Percentiles rank a stretch among this genome's conserved stretches.
Evolutionary conservation across 2,113 vertebrate genomes (phyloP).

Genomic region (Hymenochirus boettgeri): DNA sequence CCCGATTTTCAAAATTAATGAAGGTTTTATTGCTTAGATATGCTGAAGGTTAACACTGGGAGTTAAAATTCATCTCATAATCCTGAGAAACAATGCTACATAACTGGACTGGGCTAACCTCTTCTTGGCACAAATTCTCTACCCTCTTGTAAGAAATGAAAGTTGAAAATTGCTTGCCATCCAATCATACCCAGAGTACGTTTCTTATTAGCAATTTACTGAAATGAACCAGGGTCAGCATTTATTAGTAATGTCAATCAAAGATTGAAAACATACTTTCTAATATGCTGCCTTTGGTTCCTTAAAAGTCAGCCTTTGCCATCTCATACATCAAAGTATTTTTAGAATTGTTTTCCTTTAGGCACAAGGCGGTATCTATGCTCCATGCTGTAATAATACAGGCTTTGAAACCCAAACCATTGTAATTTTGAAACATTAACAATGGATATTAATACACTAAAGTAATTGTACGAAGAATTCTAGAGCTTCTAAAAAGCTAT

Average conservation of each 20-base stretch:
- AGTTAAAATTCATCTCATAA: conserved; percentile 20
- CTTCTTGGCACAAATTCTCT: conserved; percentile 22
- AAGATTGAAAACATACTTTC: not conserved
- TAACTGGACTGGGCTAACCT: not conserved
- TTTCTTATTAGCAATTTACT: not conserved
- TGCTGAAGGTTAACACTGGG: conserved; percentile 39
- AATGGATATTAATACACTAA: too few relatives aligned
- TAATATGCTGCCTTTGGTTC: not conserved
- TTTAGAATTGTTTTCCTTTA: too few relatives aligned
- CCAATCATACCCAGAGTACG: conserved; percentile 3
- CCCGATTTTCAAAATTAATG: conserved; percentile 37
- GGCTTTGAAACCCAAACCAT: too few relatives aligned
- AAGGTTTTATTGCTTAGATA: conserved; percentile 27
- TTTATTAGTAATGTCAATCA: conserved; percentile 4
- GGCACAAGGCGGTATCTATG: too few relatives aligned
- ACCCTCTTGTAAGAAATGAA: conserved; percentile 5
- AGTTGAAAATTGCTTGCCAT: conserved; percentile 4
- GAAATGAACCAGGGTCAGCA: conserved; percentile 1
- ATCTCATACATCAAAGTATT: too few relatives aligned
- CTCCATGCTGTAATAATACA: too few relatives aligned
- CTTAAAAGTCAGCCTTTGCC: not conserved
- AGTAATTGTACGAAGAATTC: too few relatives aligned
- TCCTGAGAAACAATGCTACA: conserved; percentile 24
- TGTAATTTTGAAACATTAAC: too few relatives aligned
- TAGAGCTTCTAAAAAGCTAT: too few relatives aligned